Evolutionary conservation across 1,140 invertebrate species (phyloP).

Genomic region (Octopus sinensis): DNA sequence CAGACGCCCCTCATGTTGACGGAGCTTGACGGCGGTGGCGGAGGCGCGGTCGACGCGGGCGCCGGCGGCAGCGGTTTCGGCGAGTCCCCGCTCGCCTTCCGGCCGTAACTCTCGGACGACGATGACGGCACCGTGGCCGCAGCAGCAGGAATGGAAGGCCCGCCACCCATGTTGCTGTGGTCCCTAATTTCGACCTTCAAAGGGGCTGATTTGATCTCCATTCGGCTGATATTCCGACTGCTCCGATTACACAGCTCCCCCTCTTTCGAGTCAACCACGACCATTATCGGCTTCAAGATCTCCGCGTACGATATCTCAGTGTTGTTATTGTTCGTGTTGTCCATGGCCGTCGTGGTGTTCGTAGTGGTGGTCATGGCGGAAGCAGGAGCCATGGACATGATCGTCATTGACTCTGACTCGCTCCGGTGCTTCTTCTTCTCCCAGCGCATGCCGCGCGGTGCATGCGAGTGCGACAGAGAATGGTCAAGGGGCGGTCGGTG

Average conservation of each 20-base stretch:
- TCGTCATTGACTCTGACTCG: not conserved
- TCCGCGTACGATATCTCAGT: not conserved
- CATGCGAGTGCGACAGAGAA: not conserved
- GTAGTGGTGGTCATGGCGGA: no score
- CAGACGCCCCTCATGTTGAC: no score
- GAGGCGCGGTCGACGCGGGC: no score
- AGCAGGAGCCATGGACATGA: no score
- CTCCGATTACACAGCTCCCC: not conserved
- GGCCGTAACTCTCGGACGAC: not conserved
- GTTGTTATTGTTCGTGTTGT: no score
- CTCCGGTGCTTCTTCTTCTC: constrained; percentile 1
- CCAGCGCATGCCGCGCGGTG: not conserved
- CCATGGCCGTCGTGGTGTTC: no score
- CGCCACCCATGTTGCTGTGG: not conserved
- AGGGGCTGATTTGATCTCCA: not conserved
- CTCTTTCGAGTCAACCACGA: not conserved
- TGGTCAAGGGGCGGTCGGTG: not conserved
- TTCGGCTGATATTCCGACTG: not conserved
- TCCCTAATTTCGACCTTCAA: not conserved
- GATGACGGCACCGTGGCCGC: no score
- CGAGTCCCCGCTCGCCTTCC: not conserved
- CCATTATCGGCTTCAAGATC: not conserved
- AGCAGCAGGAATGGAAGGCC: not conserved
- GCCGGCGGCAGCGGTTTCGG: not conserved
- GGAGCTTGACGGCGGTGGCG: no score